These are phyloP conservation scores for Macrochelys suwanniensis DNA, from an alignment of 2,797 vertebrate genomes.

Conservation along the genomic window DNA sequence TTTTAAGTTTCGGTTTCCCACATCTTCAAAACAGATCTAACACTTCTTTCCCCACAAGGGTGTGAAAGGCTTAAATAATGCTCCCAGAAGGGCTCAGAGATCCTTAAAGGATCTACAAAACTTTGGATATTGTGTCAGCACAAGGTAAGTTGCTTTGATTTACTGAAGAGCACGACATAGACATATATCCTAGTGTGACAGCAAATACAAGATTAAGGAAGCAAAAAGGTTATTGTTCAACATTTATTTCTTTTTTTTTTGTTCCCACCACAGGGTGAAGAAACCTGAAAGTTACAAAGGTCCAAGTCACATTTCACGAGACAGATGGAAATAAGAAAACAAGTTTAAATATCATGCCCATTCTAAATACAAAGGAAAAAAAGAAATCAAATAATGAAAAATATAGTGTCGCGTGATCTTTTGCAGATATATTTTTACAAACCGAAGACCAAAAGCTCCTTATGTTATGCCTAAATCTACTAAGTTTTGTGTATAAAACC, in stretches of 20 bases:
- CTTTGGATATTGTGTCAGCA: not conserved
- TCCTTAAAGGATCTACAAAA: not conserved
- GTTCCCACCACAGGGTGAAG: not conserved
- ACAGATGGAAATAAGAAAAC: slow-evolving; percentile 3
- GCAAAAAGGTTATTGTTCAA: not conserved
- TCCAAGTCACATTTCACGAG: slow-evolving; percentile 18
- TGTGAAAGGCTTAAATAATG: not conserved
- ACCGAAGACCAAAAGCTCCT: slow-evolving; percentile 10
- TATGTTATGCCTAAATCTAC: not conserved
- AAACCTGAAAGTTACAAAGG: slow-evolving; percentile 17
- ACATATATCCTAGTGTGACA: not conserved
- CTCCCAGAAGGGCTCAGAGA: not conserved
- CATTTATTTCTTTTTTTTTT: slow-evolving; percentile 12
- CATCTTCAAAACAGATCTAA: not conserved
- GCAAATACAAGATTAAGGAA: not conserved
- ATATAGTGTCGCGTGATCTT: not conserved
- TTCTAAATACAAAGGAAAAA: not conserved
- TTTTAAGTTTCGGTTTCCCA: not conserved
- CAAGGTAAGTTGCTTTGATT: not conserved
- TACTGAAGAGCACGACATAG: not conserved
- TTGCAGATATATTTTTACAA: slow-evolving; percentile 5
- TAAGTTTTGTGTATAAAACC: slow-evolving; percentile 41
- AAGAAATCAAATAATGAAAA: not conserved
- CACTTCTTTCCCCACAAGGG: not conserved
- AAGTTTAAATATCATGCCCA: not conserved